Base-by-base conservation (phyloP, 1,140 invertebrate genomes). In the Apis dorsata region DNA sequence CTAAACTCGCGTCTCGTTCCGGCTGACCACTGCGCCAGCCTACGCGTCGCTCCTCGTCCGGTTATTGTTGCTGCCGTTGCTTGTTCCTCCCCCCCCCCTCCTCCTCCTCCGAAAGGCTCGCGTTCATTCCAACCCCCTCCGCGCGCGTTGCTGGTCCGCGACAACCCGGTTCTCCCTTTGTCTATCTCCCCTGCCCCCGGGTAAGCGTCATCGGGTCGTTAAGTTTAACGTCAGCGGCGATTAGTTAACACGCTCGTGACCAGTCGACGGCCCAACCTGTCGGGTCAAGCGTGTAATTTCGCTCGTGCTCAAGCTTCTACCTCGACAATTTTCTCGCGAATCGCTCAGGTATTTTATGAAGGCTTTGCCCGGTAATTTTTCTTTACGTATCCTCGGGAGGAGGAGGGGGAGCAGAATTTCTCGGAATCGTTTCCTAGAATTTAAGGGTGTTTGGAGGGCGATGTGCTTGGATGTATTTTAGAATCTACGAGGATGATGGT, bases 1-100 rank as follows among this genome's bases (percentile, higher is more conserved):
- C 88, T 89, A 89, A 91, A 89, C 85, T 91, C 88, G 71, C 75
- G 65, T 79, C 84, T 87, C 86, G 84, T 79, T 79, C 80, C 79
- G 60, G 49, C 49, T 74, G 74, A 81, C 78, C 82, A 80, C 79
- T 34, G 62, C 44, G 19, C 78, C 28, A 2, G 28, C 21, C 68
- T 49, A 44, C 51, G 21, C 62, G 17, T 55, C 57, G 12, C 15
- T 60, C 11, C 74, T 51, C 75, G 28, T 55, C 44, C 72, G 72
- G 44, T 86, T 57, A 65, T 86, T 75, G 83, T 87, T 76, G 83
- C 79, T 78, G 86, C 78, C 86, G 80, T 83, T 84, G 85, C 85
- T 78, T 75, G 72, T 83, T 70, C 70, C 72, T 7, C 34, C 34
- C 34, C 34, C 5, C 34, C 34, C 0, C 34, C 34, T 44, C 34